These are phyloP conservation scores for Paramuricea clavata DNA, from an alignment of 92 coral and sea anemone species.

Conservation along the genomic window DNA sequence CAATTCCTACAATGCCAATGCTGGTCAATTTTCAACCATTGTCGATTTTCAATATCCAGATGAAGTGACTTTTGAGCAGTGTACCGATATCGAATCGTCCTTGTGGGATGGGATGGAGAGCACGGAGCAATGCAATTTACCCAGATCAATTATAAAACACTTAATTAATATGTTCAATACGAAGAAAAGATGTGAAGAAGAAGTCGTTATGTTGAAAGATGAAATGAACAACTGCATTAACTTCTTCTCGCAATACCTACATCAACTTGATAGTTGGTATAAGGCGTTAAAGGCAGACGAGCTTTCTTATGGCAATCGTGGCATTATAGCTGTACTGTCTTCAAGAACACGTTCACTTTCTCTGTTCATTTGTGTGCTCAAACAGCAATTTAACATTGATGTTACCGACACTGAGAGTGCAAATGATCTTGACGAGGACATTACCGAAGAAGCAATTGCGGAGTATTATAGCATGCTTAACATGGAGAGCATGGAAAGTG, in stretches of 20 bases:
- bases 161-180: not conserved
- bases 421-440: not conserved
- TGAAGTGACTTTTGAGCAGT: conserved; percentile 22
- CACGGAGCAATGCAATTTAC: not conserved
- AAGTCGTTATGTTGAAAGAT: conserved; percentile 26
- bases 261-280: conserved; percentile 10
- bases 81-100: conserved; percentile 5
- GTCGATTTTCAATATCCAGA: conserved; percentile 16
- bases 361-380: not conserved
- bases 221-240: conserved; percentile 20
- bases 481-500: too few species aligned
- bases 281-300: too few species aligned
- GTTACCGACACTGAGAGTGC: not conserved
- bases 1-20: conserved; percentile 2
- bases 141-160: conserved; percentile 17
- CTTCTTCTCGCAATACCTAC: not conserved
- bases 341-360: too few species aligned
- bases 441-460: not conserved
- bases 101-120: conserved; percentile 9
- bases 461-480: too few species aligned
- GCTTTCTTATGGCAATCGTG: too few species aligned
- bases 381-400: not conserved
- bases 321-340: too few species aligned
- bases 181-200: conserved; percentile 18
- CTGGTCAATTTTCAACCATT: conserved; percentile 22